Conservation (phyloP, 1,140 invertebrate genomes). For the Anoplophora glabripennis region DNA sequence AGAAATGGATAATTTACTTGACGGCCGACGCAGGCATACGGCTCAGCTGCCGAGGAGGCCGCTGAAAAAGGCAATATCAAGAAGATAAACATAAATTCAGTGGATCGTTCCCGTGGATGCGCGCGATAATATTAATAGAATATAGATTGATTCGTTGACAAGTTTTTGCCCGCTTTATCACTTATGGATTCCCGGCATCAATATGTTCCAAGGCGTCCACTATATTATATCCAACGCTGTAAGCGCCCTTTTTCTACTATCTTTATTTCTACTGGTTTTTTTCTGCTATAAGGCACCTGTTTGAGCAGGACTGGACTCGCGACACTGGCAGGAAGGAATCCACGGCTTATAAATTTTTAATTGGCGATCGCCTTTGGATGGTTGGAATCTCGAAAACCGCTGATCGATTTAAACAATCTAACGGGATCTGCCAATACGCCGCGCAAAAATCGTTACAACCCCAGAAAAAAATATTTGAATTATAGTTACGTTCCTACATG, state of each 20-base stretch:
- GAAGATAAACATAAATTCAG: slow-evolving; percentile 20
- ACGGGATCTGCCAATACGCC: no score
- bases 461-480: no score
- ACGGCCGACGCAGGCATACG: no score
- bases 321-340: no score
- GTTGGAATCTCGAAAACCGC: no score
- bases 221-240: slow-evolving; percentile 7
- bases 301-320: slow-evolving; percentile 7
- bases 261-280: slow-evolving; percentile 15
- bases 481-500: no score
- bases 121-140: slow-evolving; percentile 31
- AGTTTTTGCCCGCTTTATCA: slow-evolving; percentile 28
- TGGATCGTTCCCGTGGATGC: slow-evolving; percentile 1
- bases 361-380: no score
- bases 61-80: slow-evolving; percentile 26
- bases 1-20: no score
- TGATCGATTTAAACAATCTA: no score
- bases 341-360: no score
- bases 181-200: slow-evolving; percentile 16
- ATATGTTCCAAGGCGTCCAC: slow-evolving; percentile 20
- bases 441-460: no score
- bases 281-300: not conserved
- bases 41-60: not conserved
- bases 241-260: slow-evolving; percentile 4
- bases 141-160: slow-evolving; percentile 34